Evolutionary conservation across 2,113 vertebrate genomes (phyloP).

Genomic region (Cynoglossus semilaevis): DNA sequence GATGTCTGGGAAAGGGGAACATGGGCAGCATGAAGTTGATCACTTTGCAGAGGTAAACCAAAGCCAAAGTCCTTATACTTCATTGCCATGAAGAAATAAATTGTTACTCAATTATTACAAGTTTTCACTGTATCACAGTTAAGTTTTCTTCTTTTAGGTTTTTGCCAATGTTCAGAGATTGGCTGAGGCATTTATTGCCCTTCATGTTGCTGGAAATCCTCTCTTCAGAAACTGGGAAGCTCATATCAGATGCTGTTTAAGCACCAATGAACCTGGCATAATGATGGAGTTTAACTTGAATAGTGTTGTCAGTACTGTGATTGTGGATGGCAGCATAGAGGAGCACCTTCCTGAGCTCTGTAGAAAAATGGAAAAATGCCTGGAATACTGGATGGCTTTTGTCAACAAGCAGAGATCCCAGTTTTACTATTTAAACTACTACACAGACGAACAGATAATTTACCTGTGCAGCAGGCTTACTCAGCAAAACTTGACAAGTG

Average conservation of each 20-base stretch:
- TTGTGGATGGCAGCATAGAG: conserved; percentile 67
- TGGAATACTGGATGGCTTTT: conserved; percentile 81
- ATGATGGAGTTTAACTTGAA: conserved; percentile 79
- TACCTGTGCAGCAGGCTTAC: conserved; percentile 81
- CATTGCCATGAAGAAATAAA: background rate
- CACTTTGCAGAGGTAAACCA: conserved; percentile 83
- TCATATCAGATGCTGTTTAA: conserved; percentile 72
- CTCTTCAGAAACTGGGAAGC: conserved; percentile 87
- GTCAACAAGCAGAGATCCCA: conserved; percentile 78
- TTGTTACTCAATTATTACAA: no score
- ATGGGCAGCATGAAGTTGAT: conserved; percentile 84
- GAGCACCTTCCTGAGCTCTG: conserved; percentile 81
- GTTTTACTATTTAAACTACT: conserved; percentile 90
- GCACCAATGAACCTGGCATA: conserved; percentile 56
- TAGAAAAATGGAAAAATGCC: conserved; percentile 84
- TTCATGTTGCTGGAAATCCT: conserved; percentile 86
- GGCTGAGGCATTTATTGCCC: conserved; percentile 82
- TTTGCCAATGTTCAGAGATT: conserved; percentile 87
- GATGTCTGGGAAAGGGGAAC: conserved; percentile 92
- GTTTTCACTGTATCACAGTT: background rate
- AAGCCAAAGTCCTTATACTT: background rate
- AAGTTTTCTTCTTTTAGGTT: conserved; percentile 72
- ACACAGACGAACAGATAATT: conserved; percentile 90
- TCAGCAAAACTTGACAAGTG: conserved; percentile 36
- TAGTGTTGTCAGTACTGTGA: conserved; percentile 52